These are phyloP conservation scores for Chironomus riparius DNA, from an alignment of 2,888 invertebrate species.

Conservation along the genomic window DNA sequence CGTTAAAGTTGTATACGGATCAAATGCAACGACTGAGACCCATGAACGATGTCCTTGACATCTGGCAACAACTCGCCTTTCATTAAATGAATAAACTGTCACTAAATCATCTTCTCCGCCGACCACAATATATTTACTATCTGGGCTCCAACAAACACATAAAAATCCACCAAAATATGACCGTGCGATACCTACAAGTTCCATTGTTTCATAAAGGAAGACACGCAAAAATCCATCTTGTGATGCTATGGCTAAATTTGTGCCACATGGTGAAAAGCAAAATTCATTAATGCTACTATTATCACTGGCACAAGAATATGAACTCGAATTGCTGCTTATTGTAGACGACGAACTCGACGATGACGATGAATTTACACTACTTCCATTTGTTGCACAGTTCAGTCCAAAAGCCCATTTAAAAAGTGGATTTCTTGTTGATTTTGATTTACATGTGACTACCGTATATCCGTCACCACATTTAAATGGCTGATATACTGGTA, in stretches of 20 bases:
- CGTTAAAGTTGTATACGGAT: conserved; percentile 70
- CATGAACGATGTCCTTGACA: conserved; percentile 97
- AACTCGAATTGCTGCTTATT: conserved; percentile 6
- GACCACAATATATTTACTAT: conserved; percentile 87
- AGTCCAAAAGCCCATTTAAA: conserved; percentile 80
- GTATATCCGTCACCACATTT: conserved; percentile 91
- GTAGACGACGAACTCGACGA: conserved; percentile 31
- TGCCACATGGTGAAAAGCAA: conserved; percentile 90
- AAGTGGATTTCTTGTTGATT: conserved; percentile 92
- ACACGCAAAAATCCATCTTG: conserved; percentile 93
- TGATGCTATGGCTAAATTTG: conserved; percentile 86
- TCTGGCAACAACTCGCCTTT: conserved; percentile 89
- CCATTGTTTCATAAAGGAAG: conserved; percentile 97
- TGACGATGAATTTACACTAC: conserved; percentile 26
- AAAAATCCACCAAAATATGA: conserved; percentile 97
- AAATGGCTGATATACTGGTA: conserved; percentile 91
- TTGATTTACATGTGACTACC: conserved; percentile 92
- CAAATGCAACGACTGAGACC: conserved; percentile 95
- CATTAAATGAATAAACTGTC: conserved; percentile 91
- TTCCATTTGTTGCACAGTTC: background rate
- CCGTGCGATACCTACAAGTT: conserved; percentile 82
- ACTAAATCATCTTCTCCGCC: conserved; percentile 99
- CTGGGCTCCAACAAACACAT: conserved; percentile 97
- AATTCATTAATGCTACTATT: conserved; percentile 89
- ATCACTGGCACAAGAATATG: conserved; percentile 39